Percentiles rank a stretch among this genome's conserved stretches.
Conservation (phyloP, 2,797 vertebrate genomes). For the Smutsia gigantea region DNA sequence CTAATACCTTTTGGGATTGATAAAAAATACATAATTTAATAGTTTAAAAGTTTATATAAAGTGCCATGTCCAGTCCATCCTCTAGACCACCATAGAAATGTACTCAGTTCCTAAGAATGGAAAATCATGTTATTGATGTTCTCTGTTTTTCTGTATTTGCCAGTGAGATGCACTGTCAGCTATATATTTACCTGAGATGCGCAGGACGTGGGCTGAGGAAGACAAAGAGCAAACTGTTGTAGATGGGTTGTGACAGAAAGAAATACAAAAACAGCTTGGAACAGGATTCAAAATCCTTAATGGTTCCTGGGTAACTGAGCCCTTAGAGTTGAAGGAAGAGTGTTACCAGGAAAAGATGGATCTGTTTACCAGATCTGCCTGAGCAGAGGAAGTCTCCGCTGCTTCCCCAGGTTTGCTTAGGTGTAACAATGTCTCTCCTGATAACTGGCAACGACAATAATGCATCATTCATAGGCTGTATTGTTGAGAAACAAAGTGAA, state of each 20-base stretch:
- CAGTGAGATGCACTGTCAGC: not conserved
- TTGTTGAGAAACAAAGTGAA: not conserved
- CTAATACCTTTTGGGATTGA: not conserved
- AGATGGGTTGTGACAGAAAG: not conserved
- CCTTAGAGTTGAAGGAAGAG: not conserved
- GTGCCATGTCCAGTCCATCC: not conserved
- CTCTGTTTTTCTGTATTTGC: not conserved
- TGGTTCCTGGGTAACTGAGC: not conserved
- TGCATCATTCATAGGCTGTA: not conserved
- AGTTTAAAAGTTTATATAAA: not conserved
- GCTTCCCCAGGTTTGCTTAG: not conserved
- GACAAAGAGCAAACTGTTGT: not conserved
- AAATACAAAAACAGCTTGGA: not conserved
- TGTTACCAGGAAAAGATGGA: rapidly evolving
- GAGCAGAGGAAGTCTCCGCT: rapidly evolving
- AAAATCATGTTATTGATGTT: not conserved
- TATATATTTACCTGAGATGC: not conserved
- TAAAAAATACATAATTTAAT: not conserved
- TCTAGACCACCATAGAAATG: not conserved
- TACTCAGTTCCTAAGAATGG: not conserved
- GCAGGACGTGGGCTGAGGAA: not conserved
- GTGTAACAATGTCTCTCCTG: not conserved
- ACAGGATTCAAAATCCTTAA: not conserved
- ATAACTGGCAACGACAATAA: not conserved
- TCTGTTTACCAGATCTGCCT: rapidly evolving